phyloP scores from a whole-genome alignment of 2,113 vertebrate genomes.

The Helogale parvula region DNA sequence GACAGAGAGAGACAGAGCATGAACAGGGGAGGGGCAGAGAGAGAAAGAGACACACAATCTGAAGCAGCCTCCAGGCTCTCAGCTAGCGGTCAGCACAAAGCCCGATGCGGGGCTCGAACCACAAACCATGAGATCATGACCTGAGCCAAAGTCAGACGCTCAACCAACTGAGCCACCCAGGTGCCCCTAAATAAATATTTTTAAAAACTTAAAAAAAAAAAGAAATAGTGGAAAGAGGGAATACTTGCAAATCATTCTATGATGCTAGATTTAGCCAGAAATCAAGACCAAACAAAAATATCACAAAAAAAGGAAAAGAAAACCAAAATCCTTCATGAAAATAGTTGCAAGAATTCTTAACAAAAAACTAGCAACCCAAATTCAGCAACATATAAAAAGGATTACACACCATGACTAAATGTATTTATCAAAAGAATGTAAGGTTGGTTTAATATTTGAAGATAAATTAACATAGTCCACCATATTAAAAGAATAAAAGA shows the following conservation, averaged over 20 bases:
- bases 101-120: no score
- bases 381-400: neutral
- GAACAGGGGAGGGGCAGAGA: no score
- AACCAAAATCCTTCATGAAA: neutral
- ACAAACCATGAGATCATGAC: no score
- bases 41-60: no score
- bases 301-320: neutral
- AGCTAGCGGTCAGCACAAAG: no score
- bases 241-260: neutral
- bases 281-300: neutral
- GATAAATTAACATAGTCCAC: neutral
- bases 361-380: slow-evolving; percentile 18
- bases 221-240: neutral
- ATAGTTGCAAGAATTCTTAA: neutral
- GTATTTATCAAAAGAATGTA: neutral
- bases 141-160: no score
- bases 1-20: no score
- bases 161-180: no score
- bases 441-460: neutral
- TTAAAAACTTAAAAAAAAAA: no score
- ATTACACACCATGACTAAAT: neutral
- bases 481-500: slow-evolving; percentile 15
- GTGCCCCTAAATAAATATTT: no score
- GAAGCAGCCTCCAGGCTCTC: no score
- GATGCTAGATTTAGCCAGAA: neutral